Evolutionary conservation across 2,888 invertebrate species (phyloP).

Genomic region (Brachypterus glaber): DNA sequence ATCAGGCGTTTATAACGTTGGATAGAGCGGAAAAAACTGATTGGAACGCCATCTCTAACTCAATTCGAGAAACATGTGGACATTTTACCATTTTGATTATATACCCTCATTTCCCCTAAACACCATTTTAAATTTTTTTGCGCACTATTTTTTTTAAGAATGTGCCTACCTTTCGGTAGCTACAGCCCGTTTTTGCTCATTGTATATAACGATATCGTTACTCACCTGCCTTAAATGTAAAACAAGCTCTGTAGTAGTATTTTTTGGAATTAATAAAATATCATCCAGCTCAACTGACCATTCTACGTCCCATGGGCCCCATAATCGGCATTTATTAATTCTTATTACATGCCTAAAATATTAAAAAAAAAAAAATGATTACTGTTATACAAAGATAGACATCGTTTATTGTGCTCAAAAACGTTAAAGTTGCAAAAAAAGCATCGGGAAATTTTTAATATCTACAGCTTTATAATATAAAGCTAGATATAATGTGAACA

Average conservation of each 20-base stretch:
- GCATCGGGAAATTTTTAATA: too few relatives aligned
- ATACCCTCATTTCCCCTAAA: too few relatives aligned
- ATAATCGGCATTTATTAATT: slow-evolving; percentile 57
- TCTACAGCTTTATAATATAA: too few relatives aligned
- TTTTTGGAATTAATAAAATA: slow-evolving; percentile 49
- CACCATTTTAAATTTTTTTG: too few relatives aligned
- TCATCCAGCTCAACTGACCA: slow-evolving; percentile 66
- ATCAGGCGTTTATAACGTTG: too few relatives aligned
- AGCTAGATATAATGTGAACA: too few relatives aligned
- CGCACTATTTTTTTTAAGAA: neutral
- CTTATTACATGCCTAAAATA: slow-evolving; percentile 60
- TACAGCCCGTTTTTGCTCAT: neutral
- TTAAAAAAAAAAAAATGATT: slow-evolving; percentile 8
- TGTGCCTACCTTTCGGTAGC: too few relatives aligned
- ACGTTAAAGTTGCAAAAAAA: neutral
- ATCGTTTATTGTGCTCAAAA: slow-evolving; percentile 4
- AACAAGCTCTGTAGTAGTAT: slow-evolving; percentile 51
- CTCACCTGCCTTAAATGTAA: slow-evolving; percentile 63
- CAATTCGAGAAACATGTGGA: too few relatives aligned
- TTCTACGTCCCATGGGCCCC: slow-evolving; percentile 67
- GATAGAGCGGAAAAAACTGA: too few relatives aligned
- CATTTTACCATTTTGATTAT: too few relatives aligned
- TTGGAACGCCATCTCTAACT: too few relatives aligned
- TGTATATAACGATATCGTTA: neutral
- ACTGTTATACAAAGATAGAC: slow-evolving; percentile 5